phyloP scores from a whole-genome alignment of 2,797 vertebrate species.

The Anas georgica region DNA sequence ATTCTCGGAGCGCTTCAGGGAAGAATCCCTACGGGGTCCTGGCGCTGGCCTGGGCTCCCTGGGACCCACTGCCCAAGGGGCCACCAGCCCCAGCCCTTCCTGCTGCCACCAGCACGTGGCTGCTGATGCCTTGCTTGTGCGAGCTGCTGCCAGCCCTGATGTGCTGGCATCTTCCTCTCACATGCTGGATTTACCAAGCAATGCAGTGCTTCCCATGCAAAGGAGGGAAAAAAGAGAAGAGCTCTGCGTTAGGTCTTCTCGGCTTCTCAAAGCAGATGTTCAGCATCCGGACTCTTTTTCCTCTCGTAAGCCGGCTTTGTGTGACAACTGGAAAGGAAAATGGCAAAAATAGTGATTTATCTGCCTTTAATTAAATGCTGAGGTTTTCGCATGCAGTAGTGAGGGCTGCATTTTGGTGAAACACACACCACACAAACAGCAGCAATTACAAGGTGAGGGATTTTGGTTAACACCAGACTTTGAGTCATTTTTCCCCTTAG shows the following conservation, averaged over 20 bases:
- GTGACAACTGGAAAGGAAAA: constrained; percentile 7
- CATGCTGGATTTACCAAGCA: neutral
- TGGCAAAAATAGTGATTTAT: constrained; percentile 33
- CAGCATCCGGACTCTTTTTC: neutral
- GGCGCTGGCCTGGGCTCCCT: neutral
- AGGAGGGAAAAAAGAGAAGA: neutral
- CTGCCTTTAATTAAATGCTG: constrained; percentile 69
- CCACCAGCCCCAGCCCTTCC: neutral
- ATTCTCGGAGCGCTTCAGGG: neutral
- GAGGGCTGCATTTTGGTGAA: constrained; percentile 5
- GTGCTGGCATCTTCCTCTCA: neutral
- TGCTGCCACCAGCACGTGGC: neutral
- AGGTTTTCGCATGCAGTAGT: constrained; percentile 10
- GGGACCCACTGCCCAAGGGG: neutral
- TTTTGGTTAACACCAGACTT: constrained; percentile 54
- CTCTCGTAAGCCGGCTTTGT: neutral
- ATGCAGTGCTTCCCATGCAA: neutral
- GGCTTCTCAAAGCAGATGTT: neutral
- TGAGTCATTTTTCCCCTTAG: constrained; percentile 15
- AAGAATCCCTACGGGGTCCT: neutral
- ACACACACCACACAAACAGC: neutral
- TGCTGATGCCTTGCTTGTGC: fast-evolving
- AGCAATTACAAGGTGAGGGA: constrained; percentile 62
- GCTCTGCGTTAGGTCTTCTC: constrained; percentile 10
- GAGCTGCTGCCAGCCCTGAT: neutral